Base-by-base conservation (phyloP, 2,888 invertebrate species). In the Andrena dorsata region DNA sequence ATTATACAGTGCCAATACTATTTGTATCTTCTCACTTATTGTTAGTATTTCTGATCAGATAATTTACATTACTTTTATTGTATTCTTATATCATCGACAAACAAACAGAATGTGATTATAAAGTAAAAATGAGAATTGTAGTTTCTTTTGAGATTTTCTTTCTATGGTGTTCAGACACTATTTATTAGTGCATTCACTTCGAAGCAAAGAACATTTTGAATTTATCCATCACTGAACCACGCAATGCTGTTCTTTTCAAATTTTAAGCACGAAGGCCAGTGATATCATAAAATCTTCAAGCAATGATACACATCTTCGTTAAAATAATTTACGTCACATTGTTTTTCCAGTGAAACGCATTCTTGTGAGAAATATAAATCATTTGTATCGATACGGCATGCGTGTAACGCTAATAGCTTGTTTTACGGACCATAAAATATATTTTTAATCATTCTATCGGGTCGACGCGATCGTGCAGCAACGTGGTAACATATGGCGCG, bases 361-460 rank as follows among this genome's bases (percentile, higher is more conserved):
- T 77, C 56, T 65, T 49, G 53, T 28, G 41, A 30, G 41, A 75
- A 74, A 61, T 70, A 49, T 35, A 61, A 30, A 76, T 86, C 69
- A 20, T n/a, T 7, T 23, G 20, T 16, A 32, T 47, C 68, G 76
- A 76, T 76, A 78, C 20, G 7, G 7, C 23, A 49, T 8, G 35
- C 8, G 51, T 32, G 47, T 58, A 70, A 65, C 61, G 72, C 58
- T 79, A 87, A 83, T 75, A 63, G 41, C 32, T 51, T 49, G 23
- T 41, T 77, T 85, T 66, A 73, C 75, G 63, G 82, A 49, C 75
- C 66, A 49, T 82, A 80, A 82, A 74, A 58, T 53, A 53, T n/a
- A 61, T 30, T 72, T 75, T 72, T 75, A 41, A 58, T 74, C 63
- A 28, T 60, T 65, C 51, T 26, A 64, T 70, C 41, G 23, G 58